Base-by-base conservation (phyloP, 2,888 invertebrate species). In the Tinea trinotella region DNA sequence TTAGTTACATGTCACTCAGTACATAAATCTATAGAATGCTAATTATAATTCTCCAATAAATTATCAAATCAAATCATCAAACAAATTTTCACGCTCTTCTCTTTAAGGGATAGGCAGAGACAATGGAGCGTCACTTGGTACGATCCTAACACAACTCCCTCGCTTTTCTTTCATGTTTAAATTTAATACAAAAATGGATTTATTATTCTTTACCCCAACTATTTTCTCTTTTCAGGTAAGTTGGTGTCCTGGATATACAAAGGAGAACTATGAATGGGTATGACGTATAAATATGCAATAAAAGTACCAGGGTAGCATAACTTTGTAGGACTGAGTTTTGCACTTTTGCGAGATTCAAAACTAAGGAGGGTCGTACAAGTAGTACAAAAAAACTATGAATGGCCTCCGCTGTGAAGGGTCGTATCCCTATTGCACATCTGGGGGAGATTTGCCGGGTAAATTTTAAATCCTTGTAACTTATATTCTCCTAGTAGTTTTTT, bases 281-380 rank as follows among this genome's bases (percentile, higher is more conserved):
- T 48, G 17, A 5, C 10, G 20, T 48, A 19, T 5, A 48, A 48
- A 20, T 48, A 48, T 48, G 48, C 48, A 48, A 48, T 18, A 40
- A 48, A 48, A 48, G 18, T 18, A 48, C 48, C 48, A 48, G 48
- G 19, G 48, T 19, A 18, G n/a, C 48, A 48, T 48, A 48, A 46
- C 18, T 6, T 3, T 18, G 17, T 10, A 48, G n/a, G 48, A 19
- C 18, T 48, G 17, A 12, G 48, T 48, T 48, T 48, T 48, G 48
- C 48, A 48, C 15, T 15, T 48, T 40, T 17, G 20, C 48, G 19
- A 48, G 17, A 12, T 7, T 3, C 15, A 15, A 40, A 15, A 40
- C 15, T 15, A n/a, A 40, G 40, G 40, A 40, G 40, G 40, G 40
- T 2, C 13, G 3, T n/a, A n/a, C n/a, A n/a, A n/a, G 40, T 40